These are phyloP conservation scores for Sesamia inferens DNA, from an alignment of 2,888 invertebrate genomes.

Conservation along the genomic window DNA sequence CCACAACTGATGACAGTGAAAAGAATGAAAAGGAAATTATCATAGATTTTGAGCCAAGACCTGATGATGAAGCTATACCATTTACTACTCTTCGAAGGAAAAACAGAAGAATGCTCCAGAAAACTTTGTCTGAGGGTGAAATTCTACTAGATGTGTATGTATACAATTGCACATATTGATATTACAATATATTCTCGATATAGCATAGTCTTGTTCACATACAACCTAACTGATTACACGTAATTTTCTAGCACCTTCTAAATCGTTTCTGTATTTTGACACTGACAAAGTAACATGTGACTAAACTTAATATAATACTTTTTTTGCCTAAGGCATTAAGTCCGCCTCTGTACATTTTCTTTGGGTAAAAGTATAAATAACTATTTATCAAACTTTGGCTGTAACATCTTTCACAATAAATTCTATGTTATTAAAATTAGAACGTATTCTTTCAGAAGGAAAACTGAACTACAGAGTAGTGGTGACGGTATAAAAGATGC, in stretches of 20 bases:
- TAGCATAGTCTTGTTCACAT: neutral
- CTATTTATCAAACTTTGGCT: neutral
- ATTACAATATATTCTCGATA: no score
- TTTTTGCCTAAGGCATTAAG: no score
- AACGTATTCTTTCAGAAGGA: constrained; percentile 77
- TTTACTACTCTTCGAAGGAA: constrained; percentile 89
- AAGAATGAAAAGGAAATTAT: constrained; percentile 95
- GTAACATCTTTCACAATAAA: neutral
- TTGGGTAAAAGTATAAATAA: no score
- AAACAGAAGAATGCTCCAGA: constrained; percentile 91
- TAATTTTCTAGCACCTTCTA: neutral
- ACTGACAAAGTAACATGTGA: neutral
- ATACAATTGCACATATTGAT: constrained; percentile 12
- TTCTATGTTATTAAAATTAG: neutral
- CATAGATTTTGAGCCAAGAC: constrained; percentile 95
- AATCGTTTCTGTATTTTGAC: neutral
- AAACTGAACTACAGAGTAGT: constrained; percentile 85
- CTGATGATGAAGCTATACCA: constrained; percentile 91
- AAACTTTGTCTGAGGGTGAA: constrained; percentile 95
- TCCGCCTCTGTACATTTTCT: no score
- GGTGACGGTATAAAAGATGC: constrained; percentile 86
- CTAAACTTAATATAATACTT: neutral
- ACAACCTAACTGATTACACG: no score
- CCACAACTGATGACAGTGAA: constrained; percentile 89
- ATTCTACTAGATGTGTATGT: constrained; percentile 91